These are phyloP conservation scores for Carcharodon carcharias DNA, from an alignment of 2,797 vertebrate genomes.

Conservation along the genomic window DNA sequence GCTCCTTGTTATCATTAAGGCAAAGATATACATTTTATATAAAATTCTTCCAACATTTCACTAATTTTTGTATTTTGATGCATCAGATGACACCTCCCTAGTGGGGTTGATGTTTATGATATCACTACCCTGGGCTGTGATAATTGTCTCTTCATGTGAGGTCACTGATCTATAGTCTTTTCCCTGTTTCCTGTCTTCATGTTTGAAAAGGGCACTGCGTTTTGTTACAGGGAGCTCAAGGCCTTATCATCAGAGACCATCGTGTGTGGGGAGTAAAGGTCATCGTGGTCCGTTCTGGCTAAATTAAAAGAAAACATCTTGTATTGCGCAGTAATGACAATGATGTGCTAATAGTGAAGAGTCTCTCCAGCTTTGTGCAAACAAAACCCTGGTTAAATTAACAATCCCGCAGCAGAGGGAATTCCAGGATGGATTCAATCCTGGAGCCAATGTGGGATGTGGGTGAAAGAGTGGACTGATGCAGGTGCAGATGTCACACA, in stretches of 20 bases:
- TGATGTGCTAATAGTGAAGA: not conserved
- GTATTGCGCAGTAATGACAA: not conserved
- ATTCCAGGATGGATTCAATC: constrained; percentile 5
- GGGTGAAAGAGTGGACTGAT: not conserved
- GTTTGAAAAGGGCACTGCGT: not conserved
- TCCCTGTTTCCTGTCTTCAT: not conserved
- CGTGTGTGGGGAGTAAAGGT: constrained; percentile 23
- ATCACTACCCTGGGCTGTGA: not conserved
- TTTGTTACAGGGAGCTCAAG: not conserved
- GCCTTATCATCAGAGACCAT: not conserved
- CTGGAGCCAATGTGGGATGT: not conserved
- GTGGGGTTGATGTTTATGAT: not conserved
- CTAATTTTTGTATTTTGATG: not conserved
- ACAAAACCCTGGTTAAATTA: constrained; percentile 23
- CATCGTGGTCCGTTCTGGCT: not conserved
- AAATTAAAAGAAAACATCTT: constrained; percentile 32
- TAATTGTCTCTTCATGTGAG: not conserved
- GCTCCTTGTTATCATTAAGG: no score
- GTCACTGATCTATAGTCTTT: not conserved
- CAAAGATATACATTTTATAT: not conserved
- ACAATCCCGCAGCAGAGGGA: not conserved
- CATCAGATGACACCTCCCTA: not conserved
- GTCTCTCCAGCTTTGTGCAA: not conserved
- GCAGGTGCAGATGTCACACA: not conserved
- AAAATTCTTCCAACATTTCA: not conserved